Percentiles rank a stretch among this genome's conserved stretches.
phyloP scores from a whole-genome alignment of 2,797 vertebrate genomes.

The Anniella stebbinsi region DNA sequence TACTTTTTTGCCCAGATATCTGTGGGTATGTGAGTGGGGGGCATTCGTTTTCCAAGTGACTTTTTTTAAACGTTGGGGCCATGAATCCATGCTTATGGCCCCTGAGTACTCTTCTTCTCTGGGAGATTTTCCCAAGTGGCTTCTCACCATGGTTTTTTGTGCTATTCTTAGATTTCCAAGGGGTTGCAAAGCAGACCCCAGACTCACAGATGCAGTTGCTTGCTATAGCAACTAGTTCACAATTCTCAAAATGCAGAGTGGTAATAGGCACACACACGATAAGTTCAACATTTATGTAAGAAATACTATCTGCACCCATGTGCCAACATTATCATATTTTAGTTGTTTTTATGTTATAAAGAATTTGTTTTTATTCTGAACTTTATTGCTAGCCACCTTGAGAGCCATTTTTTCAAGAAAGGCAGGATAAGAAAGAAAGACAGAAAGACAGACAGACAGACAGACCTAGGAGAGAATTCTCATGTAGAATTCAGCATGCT shows the following conservation, averaged over 20 bases:
- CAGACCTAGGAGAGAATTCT: background rate
- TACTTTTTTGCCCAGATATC: background rate
- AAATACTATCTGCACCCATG: background rate
- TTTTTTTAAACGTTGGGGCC: background rate
- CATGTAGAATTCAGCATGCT: background rate
- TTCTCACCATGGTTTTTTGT: background rate
- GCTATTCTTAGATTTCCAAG: background rate
- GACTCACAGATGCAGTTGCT: background rate
- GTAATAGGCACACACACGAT: background rate
- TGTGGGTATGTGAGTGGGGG: background rate
- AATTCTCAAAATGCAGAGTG: background rate
- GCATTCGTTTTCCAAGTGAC: background rate
- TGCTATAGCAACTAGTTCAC: background rate
- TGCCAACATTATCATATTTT: background rate
- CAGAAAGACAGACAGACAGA: too few species aligned
- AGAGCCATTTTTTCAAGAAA: too few species aligned
- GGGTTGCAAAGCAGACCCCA: background rate
- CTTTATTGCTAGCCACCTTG: too few species aligned
- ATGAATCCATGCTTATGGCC: background rate
- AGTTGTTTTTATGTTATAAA: background rate
- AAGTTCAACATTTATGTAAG: background rate
- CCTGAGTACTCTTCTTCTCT: background rate
- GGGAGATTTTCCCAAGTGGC: background rate
- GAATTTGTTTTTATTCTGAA: too few species aligned
- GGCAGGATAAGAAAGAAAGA: too few species aligned